A percentile compares a stretch with the other conserved stretches of the same genome.
These are phyloP conservation scores for Otocyon megalotis DNA, from an alignment of 2,113 vertebrate species.

Conservation along the genomic window DNA sequence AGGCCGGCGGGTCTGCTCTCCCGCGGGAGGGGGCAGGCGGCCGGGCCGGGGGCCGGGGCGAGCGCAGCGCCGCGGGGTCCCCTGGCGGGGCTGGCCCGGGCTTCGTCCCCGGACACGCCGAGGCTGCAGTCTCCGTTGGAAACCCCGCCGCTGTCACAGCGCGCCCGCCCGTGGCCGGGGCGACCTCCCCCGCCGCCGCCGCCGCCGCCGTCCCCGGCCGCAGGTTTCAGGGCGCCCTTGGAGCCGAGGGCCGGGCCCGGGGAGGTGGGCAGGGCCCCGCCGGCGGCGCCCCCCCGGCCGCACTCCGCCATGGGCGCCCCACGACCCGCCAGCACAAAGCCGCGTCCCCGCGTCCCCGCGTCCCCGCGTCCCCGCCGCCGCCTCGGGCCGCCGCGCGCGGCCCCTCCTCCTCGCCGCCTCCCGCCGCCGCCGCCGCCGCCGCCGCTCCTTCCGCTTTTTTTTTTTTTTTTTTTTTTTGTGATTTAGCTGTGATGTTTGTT, in stretches of 20 bases:
- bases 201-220: constrained; percentile 84
- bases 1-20: constrained; percentile 93
- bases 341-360: constrained; percentile 81
- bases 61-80: constrained; percentile 74
- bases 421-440: constrained; percentile 59
- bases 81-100: constrained; percentile 85
- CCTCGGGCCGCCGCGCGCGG: constrained; percentile 67
- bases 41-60: constrained; percentile 52
- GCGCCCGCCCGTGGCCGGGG: constrained; percentile 84
- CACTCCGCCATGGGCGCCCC: constrained; percentile 88
- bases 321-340: constrained; percentile 80
- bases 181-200: constrained; percentile 78
- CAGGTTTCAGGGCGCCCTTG: constrained; percentile 86
- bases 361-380: constrained; percentile 74
- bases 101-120: constrained; percentile 84
- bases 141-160: constrained; percentile 88
- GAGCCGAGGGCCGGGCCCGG: constrained; percentile 81
- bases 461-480: constrained; percentile 62
- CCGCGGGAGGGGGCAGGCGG: constrained; percentile 69
- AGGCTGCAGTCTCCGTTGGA: constrained; percentile 94
- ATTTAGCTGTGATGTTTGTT: constrained; percentile 60
- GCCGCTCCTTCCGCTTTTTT: constrained; percentile 83
- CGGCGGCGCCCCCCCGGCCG: constrained; percentile 81
- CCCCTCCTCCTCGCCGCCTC: constrained; percentile 78
- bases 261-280: constrained; percentile 85